Conservation (phyloP, 2,113 vertebrate species). For the Antigone vipio region DNA sequence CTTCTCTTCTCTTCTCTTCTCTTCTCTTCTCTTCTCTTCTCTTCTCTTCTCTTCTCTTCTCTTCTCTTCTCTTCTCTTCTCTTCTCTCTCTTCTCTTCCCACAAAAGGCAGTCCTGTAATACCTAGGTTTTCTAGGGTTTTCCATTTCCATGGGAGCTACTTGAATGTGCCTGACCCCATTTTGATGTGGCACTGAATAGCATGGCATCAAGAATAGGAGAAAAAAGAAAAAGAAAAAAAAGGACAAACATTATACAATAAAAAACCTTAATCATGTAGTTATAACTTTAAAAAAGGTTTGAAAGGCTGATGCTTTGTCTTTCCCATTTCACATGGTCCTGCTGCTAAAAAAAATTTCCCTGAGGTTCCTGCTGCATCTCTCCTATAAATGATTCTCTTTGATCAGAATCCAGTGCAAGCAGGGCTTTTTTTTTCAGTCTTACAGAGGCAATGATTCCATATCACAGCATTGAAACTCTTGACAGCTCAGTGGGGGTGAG, state of each 20-base stretch:
- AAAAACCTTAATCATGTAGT: neutral
- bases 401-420: constrained; percentile 70
- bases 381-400: constrained; percentile 78
- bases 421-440: neutral
- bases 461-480: constrained; percentile 66
- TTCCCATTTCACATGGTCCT: constrained; percentile 35
- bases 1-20: neutral
- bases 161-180: neutral
- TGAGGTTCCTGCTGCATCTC: constrained; percentile 59
- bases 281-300: constrained; percentile 27
- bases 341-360: constrained; percentile 49
- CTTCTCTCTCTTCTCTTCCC: neutral
- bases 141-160: neutral
- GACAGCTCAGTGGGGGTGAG: constrained; percentile 72
- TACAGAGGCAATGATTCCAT: constrained; percentile 69
- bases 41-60: neutral
- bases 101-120: neutral
- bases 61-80: neutral
- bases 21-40: neutral
- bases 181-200: neutral
- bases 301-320: constrained; percentile 42
- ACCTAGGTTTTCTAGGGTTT: neutral
- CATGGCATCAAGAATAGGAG: neutral
- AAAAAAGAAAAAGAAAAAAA: neutral
- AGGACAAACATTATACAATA: neutral